Base-by-base conservation (phyloP, 2,113 vertebrate genomes). In the Suncus etruscus region DNA sequence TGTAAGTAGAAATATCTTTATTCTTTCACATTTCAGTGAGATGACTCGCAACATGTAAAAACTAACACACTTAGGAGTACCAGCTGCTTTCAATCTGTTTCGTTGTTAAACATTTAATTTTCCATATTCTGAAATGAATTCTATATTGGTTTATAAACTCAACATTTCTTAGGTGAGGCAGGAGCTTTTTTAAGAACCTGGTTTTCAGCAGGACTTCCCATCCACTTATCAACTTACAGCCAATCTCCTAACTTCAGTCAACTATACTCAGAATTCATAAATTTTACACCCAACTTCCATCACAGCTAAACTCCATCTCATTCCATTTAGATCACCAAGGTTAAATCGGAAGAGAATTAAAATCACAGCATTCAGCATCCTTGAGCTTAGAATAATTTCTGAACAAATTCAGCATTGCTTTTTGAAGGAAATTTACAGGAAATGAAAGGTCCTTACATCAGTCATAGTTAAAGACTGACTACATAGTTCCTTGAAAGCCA, bases 361-460 rank as follows among this genome's bases (percentile, higher is more conserved):
- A 94, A 94, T 68, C 58, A 12, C 39, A 96, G 85, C 29, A 2
- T 66, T 91, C 92, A 92, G 93, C 66, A 92, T 93, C 94, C 94
- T 81, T 94, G 81, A 48, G 39, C 39, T 95, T 93, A 65, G 58
- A 95, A 84, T 54, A 73, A 95, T 89, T 88, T 97, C 87, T 89
- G 93, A 97, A 95, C 97, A 96, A 96, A 96, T 95, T 96, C 92
- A 96, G 90, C 75, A 45, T 95, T 97, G 93, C 95, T 95, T 96
- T 95, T 93, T 81, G 94, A 96, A 95, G 61, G 75, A 61, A 72
- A 54, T 96, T 97, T 91, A 96, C 85, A 97, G 92, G 48, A 83
- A 82, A 86, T 11, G 51, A 29, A 95, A 88, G 39, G 65, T 84
- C 51, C 77, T 88, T 58, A 82, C 58, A 58, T 16, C 32, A 31